These are phyloP conservation scores for Parnassius smintheus DNA, from an alignment of 2,888 invertebrate species.

Conservation along the genomic window DNA sequence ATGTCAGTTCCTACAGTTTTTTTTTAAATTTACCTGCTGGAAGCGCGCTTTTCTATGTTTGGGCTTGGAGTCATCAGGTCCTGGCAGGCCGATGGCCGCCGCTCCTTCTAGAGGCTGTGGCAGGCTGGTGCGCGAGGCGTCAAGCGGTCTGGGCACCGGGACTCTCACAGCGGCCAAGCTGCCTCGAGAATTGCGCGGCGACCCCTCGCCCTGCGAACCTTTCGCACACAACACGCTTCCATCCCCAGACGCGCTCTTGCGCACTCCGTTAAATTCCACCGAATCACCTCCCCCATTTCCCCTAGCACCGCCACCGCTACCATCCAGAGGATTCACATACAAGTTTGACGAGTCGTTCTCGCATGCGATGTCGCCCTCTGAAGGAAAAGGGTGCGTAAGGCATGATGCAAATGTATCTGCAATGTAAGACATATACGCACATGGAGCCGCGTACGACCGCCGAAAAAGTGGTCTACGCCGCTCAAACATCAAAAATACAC, in stretches of 20 bases:
- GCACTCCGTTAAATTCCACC: constrained; percentile 82
- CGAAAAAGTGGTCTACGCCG: constrained; percentile 41
- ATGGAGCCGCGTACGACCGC: constrained; percentile 64
- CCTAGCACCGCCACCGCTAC: constrained; percentile 75
- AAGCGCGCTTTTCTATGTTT: constrained; percentile 93
- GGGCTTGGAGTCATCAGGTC: constrained; percentile 78
- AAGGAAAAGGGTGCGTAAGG: constrained; percentile 96
- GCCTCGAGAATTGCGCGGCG: constrained; percentile 71
- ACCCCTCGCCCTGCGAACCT: constrained; percentile 77
- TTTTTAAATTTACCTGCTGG: constrained; percentile 85
- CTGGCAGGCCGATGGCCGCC: constrained; percentile 80
- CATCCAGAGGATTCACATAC: constrained; percentile 93
- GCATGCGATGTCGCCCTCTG: constrained; percentile 88
- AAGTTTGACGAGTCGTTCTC: constrained; percentile 90
- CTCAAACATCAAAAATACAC: constrained; percentile 27
- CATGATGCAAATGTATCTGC: constrained; percentile 98
- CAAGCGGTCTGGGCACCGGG: constrained; percentile 43
- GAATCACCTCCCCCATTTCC: constrained; percentile 42
- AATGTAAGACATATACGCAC: constrained; percentile 82
- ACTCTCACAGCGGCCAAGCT: constrained; percentile 63
- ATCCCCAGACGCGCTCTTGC: constrained; percentile 91
- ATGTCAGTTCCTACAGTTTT: constrained; percentile 26
- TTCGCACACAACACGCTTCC: constrained; percentile 84
- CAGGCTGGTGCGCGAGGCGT: constrained; percentile 71
- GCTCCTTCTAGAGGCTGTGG: constrained; percentile 62